phyloP scores from a whole-genome alignment of 2,888 invertebrate species.

The Sericinus montela region DNA sequence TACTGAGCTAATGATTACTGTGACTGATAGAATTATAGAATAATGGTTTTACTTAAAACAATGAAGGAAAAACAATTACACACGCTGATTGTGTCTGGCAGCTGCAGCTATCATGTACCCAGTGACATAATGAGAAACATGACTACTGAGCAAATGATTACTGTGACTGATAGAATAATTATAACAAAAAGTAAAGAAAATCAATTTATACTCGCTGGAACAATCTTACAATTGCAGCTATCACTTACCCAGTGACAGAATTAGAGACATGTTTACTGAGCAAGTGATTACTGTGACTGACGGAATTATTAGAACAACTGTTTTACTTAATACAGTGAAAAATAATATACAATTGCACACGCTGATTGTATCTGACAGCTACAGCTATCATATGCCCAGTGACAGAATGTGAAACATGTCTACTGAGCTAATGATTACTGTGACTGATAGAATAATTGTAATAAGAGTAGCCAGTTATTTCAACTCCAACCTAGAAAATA shows the following conservation, averaged over 20 bases:
- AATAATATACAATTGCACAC: not conserved
- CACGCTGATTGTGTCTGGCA: not conserved
- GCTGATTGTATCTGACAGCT: not conserved
- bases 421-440: not conserved
- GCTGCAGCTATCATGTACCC: constrained; percentile 25
- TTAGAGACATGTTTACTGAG: constrained; percentile 24
- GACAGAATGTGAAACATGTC: constrained; percentile 3
- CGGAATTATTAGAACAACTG: not conserved
- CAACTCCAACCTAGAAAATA: too few relatives aligned
- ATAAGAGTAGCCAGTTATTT: not conserved
- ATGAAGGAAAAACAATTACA: not conserved
- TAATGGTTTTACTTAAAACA: too few relatives aligned
- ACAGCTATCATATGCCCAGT: constrained; percentile 7
- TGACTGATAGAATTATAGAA: not conserved
- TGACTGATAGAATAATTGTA: not conserved
- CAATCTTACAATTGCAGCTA: constrained; percentile 1
- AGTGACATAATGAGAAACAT: constrained; percentile 4
- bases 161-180: not conserved
- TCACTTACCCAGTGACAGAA: constrained; percentile 9
- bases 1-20: not conserved
- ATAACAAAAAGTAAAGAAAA: too few relatives aligned
- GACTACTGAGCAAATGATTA: not conserved
- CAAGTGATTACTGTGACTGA: not conserved
- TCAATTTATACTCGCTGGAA: not conserved
- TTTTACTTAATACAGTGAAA: not conserved